Evolutionary conservation across 2,797 vertebrate species (phyloP).

Genomic region (Octomys mimax): DNA sequence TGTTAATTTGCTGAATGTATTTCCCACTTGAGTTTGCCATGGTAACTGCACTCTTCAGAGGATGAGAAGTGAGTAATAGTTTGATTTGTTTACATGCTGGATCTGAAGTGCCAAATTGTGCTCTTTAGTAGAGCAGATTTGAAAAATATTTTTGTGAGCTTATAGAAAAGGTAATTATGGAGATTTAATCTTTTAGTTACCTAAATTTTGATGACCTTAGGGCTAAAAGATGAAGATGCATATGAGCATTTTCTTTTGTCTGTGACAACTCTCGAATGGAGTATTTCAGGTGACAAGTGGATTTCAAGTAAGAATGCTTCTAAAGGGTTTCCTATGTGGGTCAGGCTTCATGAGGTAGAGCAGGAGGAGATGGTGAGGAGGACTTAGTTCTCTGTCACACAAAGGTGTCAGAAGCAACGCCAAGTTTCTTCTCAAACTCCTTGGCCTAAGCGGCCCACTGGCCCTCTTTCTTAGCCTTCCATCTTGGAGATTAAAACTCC

Average conservation of each 20-base stretch:
- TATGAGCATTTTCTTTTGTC: background rate
- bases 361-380: background rate
- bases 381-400: background rate
- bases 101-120: background rate
- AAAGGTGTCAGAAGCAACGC: background rate
- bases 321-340: background rate
- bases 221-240: background rate
- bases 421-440: background rate
- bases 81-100: background rate
- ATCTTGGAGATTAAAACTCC: background rate
- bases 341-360: background rate
- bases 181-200: background rate
- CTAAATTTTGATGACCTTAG: background rate
- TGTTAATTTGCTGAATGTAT: background rate
- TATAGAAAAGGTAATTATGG: conserved; percentile 5
- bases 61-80: background rate
- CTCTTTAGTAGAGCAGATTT: background rate
- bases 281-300: background rate
- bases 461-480: background rate
- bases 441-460: background rate
- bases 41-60: background rate
- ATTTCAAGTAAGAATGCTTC: background rate
- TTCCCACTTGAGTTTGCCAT: background rate
- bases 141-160: conserved; percentile 34
- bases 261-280: background rate